These are phyloP conservation scores for Xanthorhoe spadicearia DNA, from an alignment of 2,888 invertebrate genomes.

Conservation along the genomic window DNA sequence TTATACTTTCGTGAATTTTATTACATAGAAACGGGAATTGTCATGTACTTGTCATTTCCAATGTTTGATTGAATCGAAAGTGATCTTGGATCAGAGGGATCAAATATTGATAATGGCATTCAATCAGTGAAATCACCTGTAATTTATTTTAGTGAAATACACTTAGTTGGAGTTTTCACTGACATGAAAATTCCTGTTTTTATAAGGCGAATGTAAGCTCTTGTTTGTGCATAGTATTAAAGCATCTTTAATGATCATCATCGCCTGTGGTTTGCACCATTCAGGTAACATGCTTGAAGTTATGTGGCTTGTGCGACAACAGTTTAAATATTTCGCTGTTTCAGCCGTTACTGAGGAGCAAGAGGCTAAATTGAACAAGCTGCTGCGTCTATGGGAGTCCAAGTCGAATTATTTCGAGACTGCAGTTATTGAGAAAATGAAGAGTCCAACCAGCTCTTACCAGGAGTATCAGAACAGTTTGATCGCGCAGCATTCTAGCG, in stretches of 20 bases:
- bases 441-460: slow-evolving; percentile 94
- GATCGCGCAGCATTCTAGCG: slow-evolving; percentile 91
- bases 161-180: not conserved
- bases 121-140: not conserved
- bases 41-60: slow-evolving; percentile 5
- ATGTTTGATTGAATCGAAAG: not conserved
- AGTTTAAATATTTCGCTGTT: slow-evolving; percentile 77
- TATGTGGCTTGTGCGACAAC: slow-evolving; percentile 68
- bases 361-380: slow-evolving; percentile 95
- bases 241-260: slow-evolving; percentile 69
- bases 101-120: slow-evolving; percentile 1
- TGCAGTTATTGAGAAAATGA: slow-evolving; percentile 93
- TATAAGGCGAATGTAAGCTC: slow-evolving; percentile 22
- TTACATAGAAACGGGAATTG: slow-evolving; percentile 22
- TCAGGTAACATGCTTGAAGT: slow-evolving; percentile 80
- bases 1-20: slow-evolving; percentile 44
- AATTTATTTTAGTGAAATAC: not conserved
- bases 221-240: slow-evolving; percentile 76
- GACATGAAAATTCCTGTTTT: slow-evolving; percentile 19
- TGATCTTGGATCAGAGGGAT: not conserved
- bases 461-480: slow-evolving; percentile 94
- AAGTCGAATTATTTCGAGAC: slow-evolving; percentile 95
- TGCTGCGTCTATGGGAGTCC: slow-evolving; percentile 98
- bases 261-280: slow-evolving; percentile 75
- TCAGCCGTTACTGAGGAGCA: slow-evolving; percentile 94